phyloP scores from a whole-genome alignment of 2,888 invertebrate genomes.

The Choreutis nemorana region DNA sequence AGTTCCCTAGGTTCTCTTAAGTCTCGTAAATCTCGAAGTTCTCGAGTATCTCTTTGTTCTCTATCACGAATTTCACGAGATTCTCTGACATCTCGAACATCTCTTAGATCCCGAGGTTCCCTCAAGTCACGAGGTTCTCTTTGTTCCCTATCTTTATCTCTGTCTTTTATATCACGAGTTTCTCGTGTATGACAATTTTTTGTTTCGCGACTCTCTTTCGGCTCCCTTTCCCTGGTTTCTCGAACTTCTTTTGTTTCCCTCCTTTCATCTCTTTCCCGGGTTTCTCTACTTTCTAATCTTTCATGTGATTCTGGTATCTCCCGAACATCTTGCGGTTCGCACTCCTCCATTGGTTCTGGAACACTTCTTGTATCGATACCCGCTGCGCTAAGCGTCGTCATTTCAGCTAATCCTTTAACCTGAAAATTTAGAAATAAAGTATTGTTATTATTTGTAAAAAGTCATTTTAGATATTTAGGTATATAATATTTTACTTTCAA shows the following conservation, averaged over 20 bases:
- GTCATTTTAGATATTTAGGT: no score
- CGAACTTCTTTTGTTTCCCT: constrained; percentile 39
- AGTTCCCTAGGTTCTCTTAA: constrained; percentile 34
- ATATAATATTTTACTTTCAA: no score
- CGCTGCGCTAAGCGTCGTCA: constrained; percentile 82
- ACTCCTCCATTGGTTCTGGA: constrained; percentile 59
- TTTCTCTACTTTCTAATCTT: constrained; percentile 37
- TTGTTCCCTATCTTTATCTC: constrained; percentile 30
- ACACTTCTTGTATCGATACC: constrained; percentile 60
- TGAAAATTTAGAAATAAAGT: no score
- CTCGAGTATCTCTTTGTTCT: constrained; percentile 27
- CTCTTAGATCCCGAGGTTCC: constrained; percentile 35
- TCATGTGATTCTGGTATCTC: constrained; percentile 41
- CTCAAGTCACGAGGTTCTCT: constrained; percentile 26
- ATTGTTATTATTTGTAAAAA: no score
- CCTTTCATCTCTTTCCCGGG: constrained; percentile 43
- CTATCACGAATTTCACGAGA: constrained; percentile 25
- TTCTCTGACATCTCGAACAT: constrained; percentile 32
- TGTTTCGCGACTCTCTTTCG: constrained; percentile 34
- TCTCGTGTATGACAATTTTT: constrained; percentile 38
- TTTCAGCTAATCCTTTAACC: constrained; percentile 91
- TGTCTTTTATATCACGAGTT: constrained; percentile 41
- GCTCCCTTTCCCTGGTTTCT: constrained; percentile 39
- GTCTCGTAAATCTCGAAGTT: constrained; percentile 38
- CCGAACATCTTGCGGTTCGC: constrained; percentile 38